Percentiles rank a stretch among this genome's conserved stretches.
Evolutionary conservation across 2,113 vertebrate genomes (phyloP).

Genomic region (Xenopus tropicalis): DNA sequence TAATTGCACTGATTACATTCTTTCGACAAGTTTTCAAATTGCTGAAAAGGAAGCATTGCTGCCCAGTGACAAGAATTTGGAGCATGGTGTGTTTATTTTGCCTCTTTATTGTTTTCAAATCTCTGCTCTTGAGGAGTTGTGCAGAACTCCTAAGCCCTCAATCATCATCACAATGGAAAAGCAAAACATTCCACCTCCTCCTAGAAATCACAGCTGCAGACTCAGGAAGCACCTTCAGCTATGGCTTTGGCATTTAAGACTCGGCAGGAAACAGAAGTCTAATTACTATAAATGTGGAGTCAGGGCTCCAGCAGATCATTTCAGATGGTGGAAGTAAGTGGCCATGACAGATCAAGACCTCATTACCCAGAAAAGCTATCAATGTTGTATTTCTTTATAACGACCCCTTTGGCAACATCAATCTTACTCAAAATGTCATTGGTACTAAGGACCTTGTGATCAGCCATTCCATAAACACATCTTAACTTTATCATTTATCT

Average conservation of each 20-base stretch:
- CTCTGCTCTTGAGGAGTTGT: slow-evolving; percentile 12
- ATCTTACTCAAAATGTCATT: background rate
- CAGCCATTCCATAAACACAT: background rate
- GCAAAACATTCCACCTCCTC: slow-evolving; percentile 15
- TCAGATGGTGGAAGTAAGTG: slow-evolving; percentile 35
- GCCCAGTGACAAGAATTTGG: background rate
- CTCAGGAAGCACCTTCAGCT: slow-evolving; percentile 37
- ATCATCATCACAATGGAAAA: slow-evolving; percentile 33
- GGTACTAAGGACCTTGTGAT: background rate
- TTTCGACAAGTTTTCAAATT: slow-evolving; percentile 3
- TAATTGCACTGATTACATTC: background rate
- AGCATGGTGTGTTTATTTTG: slow-evolving; percentile 20
- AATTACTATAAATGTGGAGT: slow-evolving; percentile 34
- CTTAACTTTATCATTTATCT: background rate
- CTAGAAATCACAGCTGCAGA: slow-evolving; percentile 30
- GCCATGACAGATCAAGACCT: slow-evolving; percentile 12
- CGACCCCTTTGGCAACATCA: background rate
- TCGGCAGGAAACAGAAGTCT: slow-evolving; percentile 20
- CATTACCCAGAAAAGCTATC: background rate
- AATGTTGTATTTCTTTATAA: slow-evolving; percentile 11
- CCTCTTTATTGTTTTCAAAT: slow-evolving; percentile 16
- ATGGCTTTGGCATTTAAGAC: slow-evolving; percentile 7
- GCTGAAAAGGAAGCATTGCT: background rate
- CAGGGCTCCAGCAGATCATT: slow-evolving; percentile 13
- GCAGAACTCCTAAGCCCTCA: slow-evolving; percentile 22